A percentile compares a stretch with the other conserved stretches of the same genome.
Conservation (phyloP, 2,888 invertebrate species). For the Drosophila silvestris region DNA sequence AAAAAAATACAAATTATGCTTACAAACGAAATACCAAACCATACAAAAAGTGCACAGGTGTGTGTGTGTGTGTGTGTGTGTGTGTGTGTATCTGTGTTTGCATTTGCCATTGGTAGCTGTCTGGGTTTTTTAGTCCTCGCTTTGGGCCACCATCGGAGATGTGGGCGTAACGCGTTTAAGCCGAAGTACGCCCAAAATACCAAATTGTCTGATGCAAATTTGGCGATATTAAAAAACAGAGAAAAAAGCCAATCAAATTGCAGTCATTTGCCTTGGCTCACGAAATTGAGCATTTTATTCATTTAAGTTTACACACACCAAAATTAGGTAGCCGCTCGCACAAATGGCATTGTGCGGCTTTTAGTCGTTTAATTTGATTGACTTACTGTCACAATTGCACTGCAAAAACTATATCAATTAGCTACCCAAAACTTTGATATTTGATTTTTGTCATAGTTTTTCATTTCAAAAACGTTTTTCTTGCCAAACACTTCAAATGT, state of each 20-base stretch:
- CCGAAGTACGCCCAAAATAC: constrained; percentile 45
- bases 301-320: constrained; percentile 39
- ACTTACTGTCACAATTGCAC: constrained; percentile 11
- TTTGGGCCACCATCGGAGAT: constrained; percentile 45
- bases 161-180: constrained; percentile 64
- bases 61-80: constrained; percentile 4
- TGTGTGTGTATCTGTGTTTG: constrained; percentile 20
- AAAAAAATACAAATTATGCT: constrained; percentile 73
- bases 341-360: constrained; percentile 33
- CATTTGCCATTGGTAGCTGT: constrained; percentile 22
- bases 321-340: constrained; percentile 44
- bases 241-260: constrained; percentile 58
- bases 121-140: constrained; percentile 14
- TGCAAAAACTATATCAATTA: not conserved
- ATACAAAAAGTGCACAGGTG: constrained; percentile 10
- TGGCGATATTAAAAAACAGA: constrained; percentile 54
- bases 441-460: not conserved
- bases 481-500: not conserved
- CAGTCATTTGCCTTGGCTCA: constrained; percentile 57
- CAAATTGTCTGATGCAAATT: constrained; percentile 66
- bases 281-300: constrained; percentile 49
- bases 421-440: not conserved
- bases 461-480: not conserved
- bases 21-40: constrained; percentile 44
- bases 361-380: constrained; percentile 30